A percentile compares a stretch with the other conserved stretches of the same genome.
phyloP scores from a whole-genome alignment of 2,797 vertebrate genomes.

The Phataginus tetradactyla region DNA sequence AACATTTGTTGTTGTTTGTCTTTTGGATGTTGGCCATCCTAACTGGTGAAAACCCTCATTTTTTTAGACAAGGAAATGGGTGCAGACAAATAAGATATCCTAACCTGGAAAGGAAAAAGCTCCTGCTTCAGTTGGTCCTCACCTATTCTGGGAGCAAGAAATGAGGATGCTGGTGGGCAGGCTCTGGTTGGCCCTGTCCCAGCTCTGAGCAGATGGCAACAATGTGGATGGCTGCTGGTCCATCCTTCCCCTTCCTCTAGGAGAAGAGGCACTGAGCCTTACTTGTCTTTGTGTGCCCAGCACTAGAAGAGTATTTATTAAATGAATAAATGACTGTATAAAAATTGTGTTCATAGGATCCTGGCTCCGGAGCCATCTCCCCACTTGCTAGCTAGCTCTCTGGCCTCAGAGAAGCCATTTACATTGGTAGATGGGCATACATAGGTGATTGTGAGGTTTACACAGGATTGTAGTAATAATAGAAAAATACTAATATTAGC shows the following conservation, averaged over 20 bases:
- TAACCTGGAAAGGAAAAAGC: background rate
- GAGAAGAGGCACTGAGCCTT: background rate
- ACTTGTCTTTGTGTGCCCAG: background rate
- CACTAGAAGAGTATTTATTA: background rate
- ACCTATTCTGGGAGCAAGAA: background rate
- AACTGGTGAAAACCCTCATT: background rate
- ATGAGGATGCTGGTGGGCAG: fast-evolving
- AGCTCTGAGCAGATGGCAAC: background rate
- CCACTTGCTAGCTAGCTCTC: background rate
- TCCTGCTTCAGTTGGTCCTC: background rate
- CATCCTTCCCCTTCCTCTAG: background rate
- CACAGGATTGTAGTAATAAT: background rate
- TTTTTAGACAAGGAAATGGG: background rate
- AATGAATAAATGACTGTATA: background rate
- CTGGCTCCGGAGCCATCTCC: background rate
- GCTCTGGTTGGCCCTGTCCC: background rate
- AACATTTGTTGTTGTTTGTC: no score
- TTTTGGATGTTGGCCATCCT: no score
- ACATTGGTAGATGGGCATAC: background rate
- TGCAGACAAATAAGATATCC: background rate
- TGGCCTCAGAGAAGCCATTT: background rate
- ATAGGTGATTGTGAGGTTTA: background rate
- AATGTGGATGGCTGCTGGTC: background rate
- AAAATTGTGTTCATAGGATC: background rate
- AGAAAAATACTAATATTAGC: background rate